Conservation (phyloP, 2,113 vertebrate species). For the Sceloporus undulatus region DNA sequence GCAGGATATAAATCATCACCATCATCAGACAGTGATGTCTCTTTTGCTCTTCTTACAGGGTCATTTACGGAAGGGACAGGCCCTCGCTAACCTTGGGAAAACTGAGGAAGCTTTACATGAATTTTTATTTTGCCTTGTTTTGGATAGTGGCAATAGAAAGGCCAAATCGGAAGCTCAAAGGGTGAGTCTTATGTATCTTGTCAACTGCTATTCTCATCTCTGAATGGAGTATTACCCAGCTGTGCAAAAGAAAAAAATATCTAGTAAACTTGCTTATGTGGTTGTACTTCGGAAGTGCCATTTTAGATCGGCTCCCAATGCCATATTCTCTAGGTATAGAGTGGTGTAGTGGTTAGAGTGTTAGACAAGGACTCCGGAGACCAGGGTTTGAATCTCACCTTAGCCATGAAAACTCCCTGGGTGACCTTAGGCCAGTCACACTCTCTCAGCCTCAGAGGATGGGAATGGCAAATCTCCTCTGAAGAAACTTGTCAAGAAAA, state of each 20-base stretch:
- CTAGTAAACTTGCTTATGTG: neutral
- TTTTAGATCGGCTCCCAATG: neutral
- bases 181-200: slow-evolving; percentile 75
- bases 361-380: too few relatives aligned
- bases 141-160: slow-evolving; percentile 86
- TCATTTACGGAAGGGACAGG: slow-evolving; percentile 90
- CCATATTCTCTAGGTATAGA: too few relatives aligned
- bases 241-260: neutral
- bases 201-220: neutral
- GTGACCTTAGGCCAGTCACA: too few relatives aligned
- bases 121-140: slow-evolving; percentile 88
- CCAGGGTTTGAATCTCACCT: too few relatives aligned
- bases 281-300: neutral
- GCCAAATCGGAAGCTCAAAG: slow-evolving; percentile 86
- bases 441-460: too few relatives aligned
- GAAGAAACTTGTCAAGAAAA: too few relatives aligned
- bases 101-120: slow-evolving; percentile 89
- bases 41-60: slow-evolving; percentile 77
- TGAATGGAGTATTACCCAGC: accelerated
- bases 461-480: too few relatives aligned
- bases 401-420: too few relatives aligned
- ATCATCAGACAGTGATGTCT: slow-evolving; percentile 4
- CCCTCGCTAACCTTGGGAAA: slow-evolving; percentile 86
- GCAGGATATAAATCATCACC: too few relatives aligned
- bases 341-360: too few relatives aligned